Evolutionary conservation across 2,113 vertebrate species (phyloP), one percentile per base, ranked within the genome.

Genomic region (Agelaius phoeniceus): DNA sequence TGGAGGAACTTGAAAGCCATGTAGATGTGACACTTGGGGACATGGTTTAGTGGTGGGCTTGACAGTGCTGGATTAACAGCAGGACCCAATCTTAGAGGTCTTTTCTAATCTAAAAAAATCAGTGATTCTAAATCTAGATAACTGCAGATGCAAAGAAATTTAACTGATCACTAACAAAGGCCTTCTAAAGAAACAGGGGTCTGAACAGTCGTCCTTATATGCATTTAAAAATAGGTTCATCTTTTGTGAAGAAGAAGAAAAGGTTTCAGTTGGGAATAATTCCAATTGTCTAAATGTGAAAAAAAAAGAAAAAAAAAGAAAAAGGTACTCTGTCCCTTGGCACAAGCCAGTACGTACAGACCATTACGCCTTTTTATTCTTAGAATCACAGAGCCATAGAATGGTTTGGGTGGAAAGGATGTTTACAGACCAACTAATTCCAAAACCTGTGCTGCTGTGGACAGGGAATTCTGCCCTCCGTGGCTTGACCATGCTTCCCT

Each of bases 131-230:
- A 9, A 39, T 22, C 10, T 41, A 44, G 7, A 31, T 3, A 67
- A 15, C 13, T 31, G 17, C 2, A 28, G 11, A 43, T 24, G 16
- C 2, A 28, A 73, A 65, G 2, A 76, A 30, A 72, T 80, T 35
- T 57, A 76, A 57, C 1, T 71, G 11, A 22, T 75, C 11, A 8
- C 3, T n/a, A 31, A 22, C 10, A 74, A 58, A 65, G 2, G 15
- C 28, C 4, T 63, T 55, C 26, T 24, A 59, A 79, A 86, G 6
- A 88, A 72, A 7, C 7, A 66, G 12, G 2, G 7, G 1, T 39
- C 2, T 63, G 33, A 88, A 46, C 0, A 1, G 4, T 5, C 4
- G 2, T 78, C 5, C 7, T 49, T 26, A 48, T 6, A 65, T 2
- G 1, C 9, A 49, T 72, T 44, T 57, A 10, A 41, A 68, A 85